These are phyloP conservation scores for Synergus umbraculus DNA, from an alignment of 2,888 invertebrate genomes.

Conservation along the genomic window DNA sequence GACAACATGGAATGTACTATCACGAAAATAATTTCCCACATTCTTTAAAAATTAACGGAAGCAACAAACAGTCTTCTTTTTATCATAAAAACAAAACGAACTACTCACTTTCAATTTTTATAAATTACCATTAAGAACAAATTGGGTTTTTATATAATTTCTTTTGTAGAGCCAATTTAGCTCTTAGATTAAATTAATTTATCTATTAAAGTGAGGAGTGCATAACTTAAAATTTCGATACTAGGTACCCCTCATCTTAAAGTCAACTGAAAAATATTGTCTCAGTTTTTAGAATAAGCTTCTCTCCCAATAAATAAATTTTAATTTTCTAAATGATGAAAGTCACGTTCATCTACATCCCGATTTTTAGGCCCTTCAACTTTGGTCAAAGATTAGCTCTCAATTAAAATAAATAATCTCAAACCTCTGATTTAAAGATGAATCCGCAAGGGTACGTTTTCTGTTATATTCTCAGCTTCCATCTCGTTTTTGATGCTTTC, in stretches of 20 bases:
- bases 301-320: neutral
- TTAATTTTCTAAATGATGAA: neutral
- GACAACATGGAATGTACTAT: neutral
- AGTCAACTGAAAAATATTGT: neutral
- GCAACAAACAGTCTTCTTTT: slow-evolving; percentile 14
- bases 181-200: neutral
- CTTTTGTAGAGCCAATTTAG: neutral
- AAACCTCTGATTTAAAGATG: slow-evolving; percentile 64
- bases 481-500: slow-evolving; percentile 82
- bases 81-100: slow-evolving; percentile 20
- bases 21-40: neutral
- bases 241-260: neutral
- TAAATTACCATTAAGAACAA: neutral
- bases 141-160: neutral
- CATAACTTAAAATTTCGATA: neutral
- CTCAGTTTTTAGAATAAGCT: neutral
- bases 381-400: neutral
- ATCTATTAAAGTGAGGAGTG: neutral
- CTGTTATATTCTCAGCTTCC: slow-evolving; percentile 71
- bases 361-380: neutral
- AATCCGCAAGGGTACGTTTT: slow-evolving; percentile 71
- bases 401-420: neutral
- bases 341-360: neutral
- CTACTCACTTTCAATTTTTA: slow-evolving; percentile 13
- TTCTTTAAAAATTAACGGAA: slow-evolving; percentile 1